These are phyloP conservation scores for Plutomurus gul DNA, from an alignment of 1,140 invertebrate genomes.

Conservation along the genomic window DNA sequence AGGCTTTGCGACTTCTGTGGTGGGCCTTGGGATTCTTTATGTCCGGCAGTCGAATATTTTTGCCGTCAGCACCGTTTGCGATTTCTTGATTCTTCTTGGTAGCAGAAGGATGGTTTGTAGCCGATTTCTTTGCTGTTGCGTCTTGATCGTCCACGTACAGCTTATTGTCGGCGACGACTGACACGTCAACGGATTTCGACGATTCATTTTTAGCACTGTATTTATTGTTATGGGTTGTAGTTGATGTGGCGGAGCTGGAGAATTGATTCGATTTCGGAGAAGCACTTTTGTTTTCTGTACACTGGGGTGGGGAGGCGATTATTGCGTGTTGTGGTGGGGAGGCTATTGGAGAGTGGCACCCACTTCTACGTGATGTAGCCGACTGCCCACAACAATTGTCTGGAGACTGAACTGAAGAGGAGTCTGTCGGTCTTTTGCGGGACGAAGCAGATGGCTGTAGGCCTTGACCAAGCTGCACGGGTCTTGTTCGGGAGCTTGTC, in stretches of 20 bases:
- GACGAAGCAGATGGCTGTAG: neutral
- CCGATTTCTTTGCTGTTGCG: no score
- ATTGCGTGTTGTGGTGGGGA: neutral
- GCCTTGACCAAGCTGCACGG: neutral
- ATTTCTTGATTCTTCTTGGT: conserved; percentile 7
- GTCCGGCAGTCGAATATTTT: conserved; percentile 26
- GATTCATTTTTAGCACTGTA: neutral
- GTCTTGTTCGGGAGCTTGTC: conserved; percentile 14
- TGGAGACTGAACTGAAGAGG: no score
- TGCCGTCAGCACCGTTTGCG: neutral
- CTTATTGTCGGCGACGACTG: neutral
- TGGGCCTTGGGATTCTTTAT: conserved; percentile 11
- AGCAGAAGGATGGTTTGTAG: no score
- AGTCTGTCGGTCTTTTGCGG: no score
- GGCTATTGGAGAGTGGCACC: no score
- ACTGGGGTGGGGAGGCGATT: neutral
- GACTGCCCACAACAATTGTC: no score
- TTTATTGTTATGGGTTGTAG: neutral
- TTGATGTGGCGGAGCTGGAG: neutral
- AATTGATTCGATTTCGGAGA: conserved; percentile 8
- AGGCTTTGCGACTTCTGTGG: neutral
- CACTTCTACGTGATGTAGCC: no score
- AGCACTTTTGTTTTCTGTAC: conserved; percentile 16
- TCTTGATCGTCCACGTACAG: no score
- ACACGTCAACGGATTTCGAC: neutral